Evolutionary conservation across 2,113 vertebrate species (phyloP), one percentile per base, ranked within the genome.

Genomic region (Columba livia): DNA sequence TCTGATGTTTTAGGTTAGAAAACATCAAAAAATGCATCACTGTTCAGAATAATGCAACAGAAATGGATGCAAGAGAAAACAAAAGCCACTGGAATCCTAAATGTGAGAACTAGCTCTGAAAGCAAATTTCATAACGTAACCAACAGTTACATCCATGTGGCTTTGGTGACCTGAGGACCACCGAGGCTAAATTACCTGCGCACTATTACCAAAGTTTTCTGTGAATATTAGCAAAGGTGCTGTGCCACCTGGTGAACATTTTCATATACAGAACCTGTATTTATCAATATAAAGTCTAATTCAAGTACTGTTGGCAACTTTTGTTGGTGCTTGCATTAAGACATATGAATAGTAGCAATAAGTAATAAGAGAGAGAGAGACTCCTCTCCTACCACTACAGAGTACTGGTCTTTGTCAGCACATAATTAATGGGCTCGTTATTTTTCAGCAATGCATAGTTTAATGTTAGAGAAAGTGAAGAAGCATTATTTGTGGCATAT

Each of bases 181-280:
- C 31, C 44, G 56, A 75, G 60, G 44, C 28, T 64, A 72, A 71
- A 85, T 74, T 6, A 79, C 18, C 67, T 3, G 1, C 18, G 17
- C 71, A 53, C 1, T 11, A 7, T 47, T 80, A 70, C 47, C 9
- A 7, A 51, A 93, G 32, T 71, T 93, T 71, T 12, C 51, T 4
- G 2, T 44, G 36, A n/a, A 53, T 48, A 64, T 6, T 78, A 86
- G 85, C 64, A 90, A 94, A 88, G 69, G 85, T 95, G 72, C 90
- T 61, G 58, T 92, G 90, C 85, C 88, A 92, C 93, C 93, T 94
- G 94, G 82, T 44, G 82, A 96, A 92, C 50, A 18, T 78, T 90
- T 88, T 73, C 82, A 42, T 14, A 19, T 24, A 28, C 56, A 78
- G 80, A 79, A 38, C 10, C 67, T 67, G 12, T n/a, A 18, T 93